phyloP scores from a whole-genome alignment of 2,113 vertebrate species.

The Serilophus lunatus region DNA sequence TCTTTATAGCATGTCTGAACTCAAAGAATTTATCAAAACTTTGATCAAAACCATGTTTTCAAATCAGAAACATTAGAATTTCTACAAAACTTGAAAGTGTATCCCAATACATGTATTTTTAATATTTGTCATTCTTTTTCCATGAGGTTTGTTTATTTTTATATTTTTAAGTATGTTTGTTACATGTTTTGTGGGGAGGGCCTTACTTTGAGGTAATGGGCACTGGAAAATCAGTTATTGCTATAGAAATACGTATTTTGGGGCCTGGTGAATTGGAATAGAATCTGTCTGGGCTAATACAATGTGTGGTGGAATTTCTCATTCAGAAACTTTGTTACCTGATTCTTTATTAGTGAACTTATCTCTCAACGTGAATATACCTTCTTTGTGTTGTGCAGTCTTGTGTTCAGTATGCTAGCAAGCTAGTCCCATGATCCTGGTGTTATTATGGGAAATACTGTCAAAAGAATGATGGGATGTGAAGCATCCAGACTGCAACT shows the following conservation, averaged over 20 bases:
- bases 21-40: not conserved
- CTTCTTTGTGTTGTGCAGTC: not conserved
- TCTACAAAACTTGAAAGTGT: not conserved
- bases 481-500: not conserved
- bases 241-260: not conserved
- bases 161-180: no score
- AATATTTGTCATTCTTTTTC: not conserved
- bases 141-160: not conserved
- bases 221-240: not conserved
- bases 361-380: not conserved
- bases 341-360: not conserved
- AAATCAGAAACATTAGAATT: not conserved
- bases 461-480: not conserved
- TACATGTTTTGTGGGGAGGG: not conserved
- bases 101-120: not conserved
- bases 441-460: not conserved
- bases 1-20: not conserved
- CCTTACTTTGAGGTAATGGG: not conserved
- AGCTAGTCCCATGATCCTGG: not conserved
- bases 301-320: not conserved
- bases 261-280: not conserved
- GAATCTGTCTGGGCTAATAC: not conserved
- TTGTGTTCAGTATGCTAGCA: not conserved
- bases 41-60: not conserved
- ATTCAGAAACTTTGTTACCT: not conserved